Base-by-base conservation (phyloP, 2,797 vertebrate species). In the Rallus crepitans region DNA sequence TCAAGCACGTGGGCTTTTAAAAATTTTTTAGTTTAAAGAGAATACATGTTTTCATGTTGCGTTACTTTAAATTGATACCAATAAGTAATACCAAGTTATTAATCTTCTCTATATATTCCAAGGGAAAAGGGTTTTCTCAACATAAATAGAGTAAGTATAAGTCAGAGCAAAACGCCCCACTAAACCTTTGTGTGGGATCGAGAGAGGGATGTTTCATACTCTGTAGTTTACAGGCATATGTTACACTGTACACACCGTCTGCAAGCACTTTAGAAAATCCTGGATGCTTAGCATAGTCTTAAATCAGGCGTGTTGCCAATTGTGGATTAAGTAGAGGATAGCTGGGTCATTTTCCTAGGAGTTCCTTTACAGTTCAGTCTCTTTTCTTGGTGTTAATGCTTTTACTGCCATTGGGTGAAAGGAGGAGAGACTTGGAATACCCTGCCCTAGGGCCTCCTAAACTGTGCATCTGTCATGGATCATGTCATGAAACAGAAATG, bases 401-500 rank as follows among this genome's bases (percentile, higher is more conserved):
- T 97, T 97, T 96, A 88, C 73, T 6, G 65, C 84, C 30, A 7
- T 89, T 90, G 90, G 90, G 84, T 84, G 77, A 97, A 95, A 79
- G 85, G 84, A 91, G 64, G 88, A 86, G 55, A 97, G 82, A 59
- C 53, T 90, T 94, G 82, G 92, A 95, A 96, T 95, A 94, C 92
- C 93, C 76, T 96, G 95, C 93, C 93, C 52, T 63, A 92, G 94
- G 96, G 95, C 94, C 93, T 95, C 96, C 93, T 84, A 94, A 96
- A 93, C 88, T 71, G 93, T 96, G 91, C 89, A 93, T 97, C 94
- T 97, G 94, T 97, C 96, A 96, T 89, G 87, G 93, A 97, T 97
- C 97, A 97, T 93, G 93, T 95, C 96, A 96, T 70, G 95, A 86
- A 97, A 94, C 94, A 96, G 96, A 96, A 97, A 98, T 98, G 96